Evolutionary conservation across 2,888 invertebrate species (phyloP).

Genomic region (Frankliniella intonsa): DNA sequence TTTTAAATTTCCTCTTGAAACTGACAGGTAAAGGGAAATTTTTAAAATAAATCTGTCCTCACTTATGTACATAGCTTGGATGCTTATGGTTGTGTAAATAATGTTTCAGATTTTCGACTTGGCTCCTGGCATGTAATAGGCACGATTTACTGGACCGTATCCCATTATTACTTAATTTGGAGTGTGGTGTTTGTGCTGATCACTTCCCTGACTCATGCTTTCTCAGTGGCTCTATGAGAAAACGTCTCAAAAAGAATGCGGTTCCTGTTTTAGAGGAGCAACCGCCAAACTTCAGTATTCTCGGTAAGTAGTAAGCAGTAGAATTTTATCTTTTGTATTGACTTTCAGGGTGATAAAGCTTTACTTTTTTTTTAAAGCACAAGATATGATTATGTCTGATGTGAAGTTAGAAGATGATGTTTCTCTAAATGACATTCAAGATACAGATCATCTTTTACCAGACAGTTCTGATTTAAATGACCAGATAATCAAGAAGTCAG

Average conservation of each 20-base stretch:
- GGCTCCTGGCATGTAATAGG: background rate
- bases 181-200: conserved; percentile 19
- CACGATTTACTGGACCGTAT: background rate
- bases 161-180: background rate
- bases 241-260: background rate
- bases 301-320: background rate
- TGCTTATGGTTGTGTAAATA: background rate
- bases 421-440: background rate
- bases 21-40: background rate
- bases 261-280: background rate
- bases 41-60: background rate
- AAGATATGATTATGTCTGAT: background rate
- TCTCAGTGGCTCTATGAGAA: background rate
- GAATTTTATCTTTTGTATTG: too few relatives aligned
- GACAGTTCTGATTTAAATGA: too few relatives aligned
- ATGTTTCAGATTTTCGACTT: background rate
- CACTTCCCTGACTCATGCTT: background rate
- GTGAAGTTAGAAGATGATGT: background rate
- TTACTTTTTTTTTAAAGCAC: background rate
- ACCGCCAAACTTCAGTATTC: background rate
- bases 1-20: conserved; percentile 14
- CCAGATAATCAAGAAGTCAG: too few relatives aligned
- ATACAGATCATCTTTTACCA: background rate
- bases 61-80: background rate
- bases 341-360: background rate